A percentile compares a stretch with the other conserved stretches of the same genome.
Evolutionary conservation across 2,888 invertebrate genomes (phyloP).

Genomic region (Ormyrus thymus): DNA sequence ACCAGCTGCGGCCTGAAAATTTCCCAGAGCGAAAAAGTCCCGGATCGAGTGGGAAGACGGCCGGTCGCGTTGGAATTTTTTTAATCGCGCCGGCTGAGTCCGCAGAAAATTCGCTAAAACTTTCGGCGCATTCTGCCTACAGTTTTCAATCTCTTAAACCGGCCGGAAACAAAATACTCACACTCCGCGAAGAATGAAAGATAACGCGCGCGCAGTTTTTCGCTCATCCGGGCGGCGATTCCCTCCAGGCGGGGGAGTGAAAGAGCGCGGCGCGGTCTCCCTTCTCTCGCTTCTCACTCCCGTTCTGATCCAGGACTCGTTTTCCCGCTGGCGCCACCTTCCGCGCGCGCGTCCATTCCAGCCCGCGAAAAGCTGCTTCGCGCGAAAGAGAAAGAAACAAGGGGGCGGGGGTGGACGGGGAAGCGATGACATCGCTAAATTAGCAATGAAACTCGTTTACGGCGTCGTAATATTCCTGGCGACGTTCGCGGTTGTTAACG

Average conservation of each 20-base stretch:
- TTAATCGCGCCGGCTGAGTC: no score
- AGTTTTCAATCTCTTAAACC: no score
- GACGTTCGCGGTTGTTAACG: constrained; percentile 47
- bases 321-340: constrained; percentile 55
- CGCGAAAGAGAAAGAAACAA: constrained; percentile 14
- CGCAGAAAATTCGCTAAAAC: no score
- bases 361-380: background rate
- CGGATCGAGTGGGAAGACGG: no score
- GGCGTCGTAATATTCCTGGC: constrained; percentile 48
- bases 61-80: constrained; percentile 33
- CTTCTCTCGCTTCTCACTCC: background rate
- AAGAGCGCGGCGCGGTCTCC: background rate
- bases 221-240: no score
- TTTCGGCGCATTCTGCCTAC: no score
- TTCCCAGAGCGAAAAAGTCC: no score
- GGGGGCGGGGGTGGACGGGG: background rate
- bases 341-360: background rate
- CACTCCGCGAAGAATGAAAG: no score
- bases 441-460: constrained; percentile 57
- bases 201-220: no score
- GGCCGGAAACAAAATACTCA: no score
- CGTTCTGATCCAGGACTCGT: constrained; percentile 64
- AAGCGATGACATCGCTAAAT: constrained; percentile 60
- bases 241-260: no score
- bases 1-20: no score